phyloP scores from a whole-genome alignment of 2,113 vertebrate species.

The Oceanodroma tethys region DNA sequence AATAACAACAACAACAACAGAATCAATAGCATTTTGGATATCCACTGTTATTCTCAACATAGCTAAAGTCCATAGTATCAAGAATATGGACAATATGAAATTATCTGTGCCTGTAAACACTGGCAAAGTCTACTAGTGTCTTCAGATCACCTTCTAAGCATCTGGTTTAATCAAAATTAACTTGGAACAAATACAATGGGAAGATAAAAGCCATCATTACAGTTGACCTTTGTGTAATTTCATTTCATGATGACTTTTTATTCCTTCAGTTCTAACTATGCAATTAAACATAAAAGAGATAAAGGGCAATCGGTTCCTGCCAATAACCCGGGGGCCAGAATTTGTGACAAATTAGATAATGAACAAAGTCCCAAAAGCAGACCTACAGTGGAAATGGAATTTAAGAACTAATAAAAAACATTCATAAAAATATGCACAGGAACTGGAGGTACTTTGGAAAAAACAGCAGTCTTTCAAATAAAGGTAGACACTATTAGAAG shows the following conservation, averaged over 20 bases:
- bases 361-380: neutral
- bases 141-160: neutral
- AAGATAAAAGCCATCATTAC: slow-evolving; percentile 36
- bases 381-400: neutral
- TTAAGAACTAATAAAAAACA: neutral
- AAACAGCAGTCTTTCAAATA: neutral
- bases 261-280: slow-evolving; percentile 7
- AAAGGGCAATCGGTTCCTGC: slow-evolving; percentile 8
- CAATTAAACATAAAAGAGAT: slow-evolving; percentile 32
- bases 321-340: neutral
- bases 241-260: slow-evolving; percentile 14
- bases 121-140: neutral
- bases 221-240: slow-evolving; percentile 51
- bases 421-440: neutral
- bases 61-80: neutral
- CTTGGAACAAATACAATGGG: neutral
- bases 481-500: neutral
- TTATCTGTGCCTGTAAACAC: neutral
- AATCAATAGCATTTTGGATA: neutral
- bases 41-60: neutral
- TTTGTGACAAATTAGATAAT: slow-evolving; percentile 5
- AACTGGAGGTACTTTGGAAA: neutral
- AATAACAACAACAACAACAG: neutral
- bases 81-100: neutral
- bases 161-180: neutral